Evolutionary conservation across 1,140 invertebrate species (phyloP), one percentile per base, ranked within the genome.

Genomic region (Ooceraea biroi): DNA sequence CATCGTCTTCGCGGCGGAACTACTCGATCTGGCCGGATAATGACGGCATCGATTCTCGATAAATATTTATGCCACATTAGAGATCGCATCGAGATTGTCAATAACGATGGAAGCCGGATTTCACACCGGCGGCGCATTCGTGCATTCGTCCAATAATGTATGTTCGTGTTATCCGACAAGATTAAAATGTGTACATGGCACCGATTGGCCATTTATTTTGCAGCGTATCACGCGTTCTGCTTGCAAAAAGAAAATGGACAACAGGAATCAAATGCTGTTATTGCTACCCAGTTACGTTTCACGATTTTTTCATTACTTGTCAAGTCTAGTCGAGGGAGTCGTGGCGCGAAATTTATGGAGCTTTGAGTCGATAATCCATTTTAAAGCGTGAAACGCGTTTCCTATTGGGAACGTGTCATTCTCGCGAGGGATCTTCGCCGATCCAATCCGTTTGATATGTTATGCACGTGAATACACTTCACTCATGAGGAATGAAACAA

Each of bases 11-110:
- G 10, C 36, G 14, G 71, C n/a, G 7, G 41, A 48, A 69, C 10
- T 69, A 27, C 10, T 30, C 66, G 17, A 50, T n/a, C 46, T 27
- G 46, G 8, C 22, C 14, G 17, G 14, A 12, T 69, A 69, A 69
- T 50, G 46, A 69, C 4, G 25, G 8, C 41, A 85, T 85, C 61
- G 68, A 82, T 74, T 68, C 44, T 44, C 19, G 27, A 27, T 30
- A 83, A 74, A 83, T 85, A 85, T 85, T 85, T 85, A 85, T 57
- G 71, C 68, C 41, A 73, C 71, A 83, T 85, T 83, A 86, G 68
- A 46, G 14, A n/a, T 30, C 5, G 36, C 50, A 11, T 36, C 50
- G 52, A 36, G 55, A 50, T n/a, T 19, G 60, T 63, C 60, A 69
- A 69, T 69, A 50, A 50, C 46, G 48, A 10, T 41, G 12, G 46